A percentile compares a stretch with the other conserved stretches of the same genome.
These are phyloP conservation scores for Echinometra lucunter DNA, from an alignment of 53 echinoderm and acorn worm species.

Conservation along the genomic window DNA sequence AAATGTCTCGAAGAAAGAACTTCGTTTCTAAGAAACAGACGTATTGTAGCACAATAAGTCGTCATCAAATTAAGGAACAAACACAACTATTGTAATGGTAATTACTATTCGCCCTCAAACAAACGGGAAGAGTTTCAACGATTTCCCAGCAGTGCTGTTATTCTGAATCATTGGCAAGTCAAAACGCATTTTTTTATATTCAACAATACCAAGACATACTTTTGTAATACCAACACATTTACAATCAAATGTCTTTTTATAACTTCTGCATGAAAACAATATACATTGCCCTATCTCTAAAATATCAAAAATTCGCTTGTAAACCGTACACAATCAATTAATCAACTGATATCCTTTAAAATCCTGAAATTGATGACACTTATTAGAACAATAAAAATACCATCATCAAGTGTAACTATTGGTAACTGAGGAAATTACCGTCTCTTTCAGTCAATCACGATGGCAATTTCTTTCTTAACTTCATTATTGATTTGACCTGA, in stretches of 20 bases:
- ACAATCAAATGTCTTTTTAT: too few species aligned
- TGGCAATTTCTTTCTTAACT: neutral
- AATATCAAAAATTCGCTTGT: too few species aligned
- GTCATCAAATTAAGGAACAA: constrained; percentile 2
- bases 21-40: constrained; percentile 6
- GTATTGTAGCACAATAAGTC: neutral
- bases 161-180: neutral
- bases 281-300: neutral
- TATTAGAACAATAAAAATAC: neutral
- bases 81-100: neutral
- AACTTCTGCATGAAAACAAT: too few species aligned
- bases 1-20: neutral
- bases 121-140: neutral
- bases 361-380: neutral
- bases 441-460: neutral
- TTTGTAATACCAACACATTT: too few species aligned
- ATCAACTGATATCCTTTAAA: neutral
- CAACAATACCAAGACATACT: too few species aligned
- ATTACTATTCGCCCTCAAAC: neutral
- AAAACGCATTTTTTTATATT: too few species aligned
- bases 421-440: neutral
- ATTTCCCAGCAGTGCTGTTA: neutral
- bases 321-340: neutral
- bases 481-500: constrained; percentile 21
- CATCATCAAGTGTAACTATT: too few species aligned